Percentiles rank a stretch among this genome's conserved stretches.
Conservation (phyloP, 2,113 vertebrate species). For the Pituophis catenifer region DNA sequence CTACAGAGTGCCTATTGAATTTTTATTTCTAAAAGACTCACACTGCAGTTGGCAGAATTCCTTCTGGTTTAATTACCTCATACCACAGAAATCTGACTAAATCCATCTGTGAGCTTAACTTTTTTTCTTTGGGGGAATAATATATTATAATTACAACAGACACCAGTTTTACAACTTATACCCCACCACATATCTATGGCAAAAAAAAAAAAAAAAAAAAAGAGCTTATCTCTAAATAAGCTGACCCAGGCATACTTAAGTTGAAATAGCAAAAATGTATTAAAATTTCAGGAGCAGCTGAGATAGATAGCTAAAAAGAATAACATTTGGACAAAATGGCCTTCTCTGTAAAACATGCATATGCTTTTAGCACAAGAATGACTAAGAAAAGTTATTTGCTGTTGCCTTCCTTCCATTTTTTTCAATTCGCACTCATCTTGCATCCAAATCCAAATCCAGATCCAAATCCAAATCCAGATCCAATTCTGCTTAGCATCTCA, state of each 20-base stretch:
- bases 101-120: constrained; percentile 22
- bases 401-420: not conserved
- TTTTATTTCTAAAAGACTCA: constrained; percentile 9
- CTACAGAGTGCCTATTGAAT: constrained; percentile 12
- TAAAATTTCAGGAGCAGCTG: not conserved
- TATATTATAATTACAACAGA: constrained; percentile 8
- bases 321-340: not conserved
- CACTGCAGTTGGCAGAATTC: not conserved
- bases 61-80: constrained; percentile 21
- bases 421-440: not conserved
- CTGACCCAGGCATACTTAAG: not conserved
- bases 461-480: not conserved
- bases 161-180: constrained; percentile 1
- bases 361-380: not conserved
- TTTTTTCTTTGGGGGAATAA: constrained; percentile 26
- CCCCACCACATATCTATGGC: not conserved
- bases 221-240: not conserved
- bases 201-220: not conserved
- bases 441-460: not conserved
- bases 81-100: constrained; percentile 20
- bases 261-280: constrained; percentile 7
- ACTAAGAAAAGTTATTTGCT: not conserved
- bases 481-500: not conserved
- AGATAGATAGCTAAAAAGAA: not conserved
- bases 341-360: not conserved